A percentile compares a stretch with the other conserved stretches of the same genome.
These are phyloP conservation scores for Muscicapa adusta DNA, from an alignment of 2,113 vertebrate genomes.

Conservation along the genomic window DNA sequence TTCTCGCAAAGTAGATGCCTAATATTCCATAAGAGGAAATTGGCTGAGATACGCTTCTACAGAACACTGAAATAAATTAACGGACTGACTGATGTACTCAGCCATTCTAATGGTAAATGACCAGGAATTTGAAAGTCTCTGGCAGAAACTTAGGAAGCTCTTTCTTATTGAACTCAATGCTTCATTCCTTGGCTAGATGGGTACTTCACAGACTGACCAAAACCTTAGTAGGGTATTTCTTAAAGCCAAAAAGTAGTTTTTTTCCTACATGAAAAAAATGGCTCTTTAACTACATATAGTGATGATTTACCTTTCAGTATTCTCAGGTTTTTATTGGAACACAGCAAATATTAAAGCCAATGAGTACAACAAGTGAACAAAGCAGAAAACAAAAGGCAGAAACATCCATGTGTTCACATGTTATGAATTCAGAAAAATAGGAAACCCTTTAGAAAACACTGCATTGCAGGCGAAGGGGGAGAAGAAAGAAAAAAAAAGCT, in stretches of 20 bases:
- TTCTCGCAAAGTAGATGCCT: accelerated
- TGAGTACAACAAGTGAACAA: neutral
- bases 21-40: neutral
- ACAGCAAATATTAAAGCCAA: neutral
- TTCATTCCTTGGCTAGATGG: neutral
- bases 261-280: neutral
- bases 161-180: neutral
- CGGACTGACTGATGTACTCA: neutral
- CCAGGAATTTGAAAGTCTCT: neutral
- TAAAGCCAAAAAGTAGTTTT: neutral
- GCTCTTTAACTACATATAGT: neutral
- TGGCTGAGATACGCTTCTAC: neutral
- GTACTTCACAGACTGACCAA: neutral
- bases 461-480: accelerated
- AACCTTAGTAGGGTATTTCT: neutral
- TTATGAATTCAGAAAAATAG: neutral
- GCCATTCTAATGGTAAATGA: neutral
- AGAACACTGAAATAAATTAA: neutral
- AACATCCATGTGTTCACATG: neutral
- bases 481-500: neutral
- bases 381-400: neutral
- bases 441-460: neutral
- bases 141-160: neutral
- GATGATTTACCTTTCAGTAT: neutral
- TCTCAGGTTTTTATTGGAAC: neutral